Base-by-base conservation (phyloP, 2,888 invertebrate genomes). In the Diadromus collaris region DNA sequence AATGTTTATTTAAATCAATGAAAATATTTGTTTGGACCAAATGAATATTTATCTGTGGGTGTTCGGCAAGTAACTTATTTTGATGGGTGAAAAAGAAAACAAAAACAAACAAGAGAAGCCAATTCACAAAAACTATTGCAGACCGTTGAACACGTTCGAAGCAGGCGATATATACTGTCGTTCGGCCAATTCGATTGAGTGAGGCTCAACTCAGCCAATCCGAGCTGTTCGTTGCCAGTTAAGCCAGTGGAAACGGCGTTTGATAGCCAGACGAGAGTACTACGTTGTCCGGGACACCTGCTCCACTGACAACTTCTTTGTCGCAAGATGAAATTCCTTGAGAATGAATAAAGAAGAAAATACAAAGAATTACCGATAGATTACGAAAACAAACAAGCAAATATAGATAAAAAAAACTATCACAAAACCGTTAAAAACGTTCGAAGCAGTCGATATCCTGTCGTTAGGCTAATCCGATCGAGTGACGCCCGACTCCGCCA, bases 211-310 rank as follows among this genome's bases (percentile, higher is more conserved):
- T 9, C 51, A n/a, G 24, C n/a, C 10, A n/a, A 34, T 21, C 41
- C 7, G n/a, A 13, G 16, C 16, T 38, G 7, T 41, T 9, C 16
- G 21, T 27, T 9, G 2, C 7, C 7, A 32, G 58, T 44, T 69
- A 16, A 56, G 58, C 54, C n/a, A 54, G 63, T 63, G 41, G 54
- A 72, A 72, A 64, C 19, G 29, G 72, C 13, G 19, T 64, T 54
- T 64, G 38, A 29, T 64, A 19, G 41, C 24, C 54, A 41, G 72
- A 56, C 64, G 63, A 64, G 29, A 29, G 38, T 56, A 54, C 54
- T 64, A 41, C 54, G 32, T 63, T 63, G 56, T 41, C 54, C 13
- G 21, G 67, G 67, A n/a, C 34, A 32, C 32, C 34, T 51, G 24
- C 51, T 24, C 6, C n/a, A n/a, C n/a, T n/a, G n/a, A n/a, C n/a